Conservation (phyloP, 2,797 vertebrate species). For the Carapus acus region DNA sequence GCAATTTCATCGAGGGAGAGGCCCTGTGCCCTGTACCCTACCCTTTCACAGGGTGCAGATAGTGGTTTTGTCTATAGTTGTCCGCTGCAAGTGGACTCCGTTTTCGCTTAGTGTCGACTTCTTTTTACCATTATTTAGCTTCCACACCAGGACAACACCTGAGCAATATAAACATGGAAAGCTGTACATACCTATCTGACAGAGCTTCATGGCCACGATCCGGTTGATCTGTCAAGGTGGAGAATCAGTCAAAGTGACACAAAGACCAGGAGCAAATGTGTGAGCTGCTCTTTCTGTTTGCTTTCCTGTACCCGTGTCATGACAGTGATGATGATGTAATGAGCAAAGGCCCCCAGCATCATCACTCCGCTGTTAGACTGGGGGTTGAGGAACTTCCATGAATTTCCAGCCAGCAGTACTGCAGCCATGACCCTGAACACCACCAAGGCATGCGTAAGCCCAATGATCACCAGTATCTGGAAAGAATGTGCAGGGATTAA, state of each 20-base stretch:
- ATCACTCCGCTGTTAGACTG: constrained; percentile 74
- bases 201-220: constrained; percentile 79
- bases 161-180: neutral
- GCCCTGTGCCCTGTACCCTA: too few relatives aligned
- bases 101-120: neutral
- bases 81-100: too few relatives aligned
- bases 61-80: too few relatives aligned
- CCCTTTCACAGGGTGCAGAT: too few relatives aligned
- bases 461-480: constrained; percentile 83
- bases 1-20: too few relatives aligned
- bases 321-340: constrained; percentile 83
- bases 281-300: neutral
- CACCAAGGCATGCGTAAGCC: constrained; percentile 82
- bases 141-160: too few relatives aligned
- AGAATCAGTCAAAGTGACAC: constrained; percentile 10
- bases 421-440: constrained; percentile 81
- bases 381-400: constrained; percentile 63
- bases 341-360: constrained; percentile 80
- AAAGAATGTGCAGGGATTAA: constrained; percentile 21
- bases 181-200: constrained; percentile 76
- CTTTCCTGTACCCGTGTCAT: constrained; percentile 82
- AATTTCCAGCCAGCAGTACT: constrained; percentile 65
- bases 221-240: constrained; percentile 78
- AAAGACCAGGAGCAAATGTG: neutral
- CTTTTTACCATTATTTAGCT: too few relatives aligned